Base-by-base conservation (phyloP, 2,888 invertebrate genomes). In the Molanna angustata region DNA sequence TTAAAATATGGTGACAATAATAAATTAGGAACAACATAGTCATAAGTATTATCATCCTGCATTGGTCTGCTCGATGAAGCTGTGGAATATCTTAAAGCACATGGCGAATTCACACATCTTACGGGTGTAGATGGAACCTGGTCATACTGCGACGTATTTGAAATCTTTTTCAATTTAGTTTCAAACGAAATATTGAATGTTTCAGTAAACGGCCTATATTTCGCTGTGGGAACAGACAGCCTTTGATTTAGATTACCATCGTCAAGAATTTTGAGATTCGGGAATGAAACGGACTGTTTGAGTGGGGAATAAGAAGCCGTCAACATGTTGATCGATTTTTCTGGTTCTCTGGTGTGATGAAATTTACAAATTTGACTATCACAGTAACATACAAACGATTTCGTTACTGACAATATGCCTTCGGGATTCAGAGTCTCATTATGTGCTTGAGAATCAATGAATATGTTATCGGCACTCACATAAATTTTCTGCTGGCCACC, bases 321-420 rank as follows among this genome's bases (percentile, higher is more conserved):
- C 3, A 37, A 31, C n/a, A 40, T 32, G 31, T 21, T 19, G 13
- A 18, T 44, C n/a, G 21, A 11, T 19, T 71, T 69, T 57, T 66
- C 70, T 50, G n/a, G n/a, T n/a, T n/a, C n/a, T n/a, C n/a, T n/a
- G n/a, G 64, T 68, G 4, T 67, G 65, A 59, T 77, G 74, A 46
- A 73, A 67, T 14, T 65, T 64, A 60, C 77, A 77, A 19, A 63
- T 62, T 17, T 66, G 69, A 20, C 68, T 67, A 60, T 72, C 75
- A 61, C 77, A 77, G 58, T 73, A 77, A 61, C 76, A 77, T 60
- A 69, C 69, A 60, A 77, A 77, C 7, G 73, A 72, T 2, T 74
- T 68, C 7, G 69, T 18, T 64, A 61, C 73, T 73, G 2, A 61
- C n/a, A 19, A 41, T 17, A 18, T 41, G 11, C 14, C 18, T 2